Base-by-base conservation (phyloP, 2,797 vertebrate genomes). In the Gymnothorax javanicus region DNA sequence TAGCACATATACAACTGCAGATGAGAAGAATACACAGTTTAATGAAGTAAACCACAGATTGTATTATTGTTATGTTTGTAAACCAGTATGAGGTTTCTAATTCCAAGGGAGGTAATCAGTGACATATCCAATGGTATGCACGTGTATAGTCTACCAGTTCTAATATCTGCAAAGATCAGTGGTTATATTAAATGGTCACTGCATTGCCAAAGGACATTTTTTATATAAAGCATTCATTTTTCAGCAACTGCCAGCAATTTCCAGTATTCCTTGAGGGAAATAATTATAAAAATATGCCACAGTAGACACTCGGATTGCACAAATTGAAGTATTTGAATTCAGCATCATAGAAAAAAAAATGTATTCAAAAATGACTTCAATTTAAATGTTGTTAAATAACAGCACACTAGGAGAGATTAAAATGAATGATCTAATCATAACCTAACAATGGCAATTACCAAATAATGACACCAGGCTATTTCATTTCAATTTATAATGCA, bases 401-500 rank as follows among this genome's bases (percentile, higher is more conserved):
- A 33, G 43, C 25, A 77, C 73, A 50, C 73, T 50, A 50, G 4
- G 73, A 17, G 56, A 81, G 77, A 56, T 81, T 12, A 54, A 56
- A 81, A 81, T 54, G 77, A 81, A 81, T 56, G 50, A 81, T 81
- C 77, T 81, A 54, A 81, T 54, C 17, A 81, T 81, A 81, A 81
- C 50, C 77, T 81, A 54, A 81, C 77, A 56, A n/a, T 81, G 56
- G 77, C 77, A 81, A 56, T 81, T 54, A 81, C 77, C 52, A 58
- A 83, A 58, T 83, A 83, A 33, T 59, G 56, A 58, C 58, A 58
- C 56, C 54, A 83, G 58, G 56, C 82, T 83, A 58, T 83, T 56
- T 13, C 54, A 60, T 83, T 83, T 83, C n/a, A 83, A 83, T 82
- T 56, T 77, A 77, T 56, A 81, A 81, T 81, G 77, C 77, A 81